phyloP scores from a whole-genome alignment of 2,797 vertebrate species.

The Spea hammondii region DNA sequence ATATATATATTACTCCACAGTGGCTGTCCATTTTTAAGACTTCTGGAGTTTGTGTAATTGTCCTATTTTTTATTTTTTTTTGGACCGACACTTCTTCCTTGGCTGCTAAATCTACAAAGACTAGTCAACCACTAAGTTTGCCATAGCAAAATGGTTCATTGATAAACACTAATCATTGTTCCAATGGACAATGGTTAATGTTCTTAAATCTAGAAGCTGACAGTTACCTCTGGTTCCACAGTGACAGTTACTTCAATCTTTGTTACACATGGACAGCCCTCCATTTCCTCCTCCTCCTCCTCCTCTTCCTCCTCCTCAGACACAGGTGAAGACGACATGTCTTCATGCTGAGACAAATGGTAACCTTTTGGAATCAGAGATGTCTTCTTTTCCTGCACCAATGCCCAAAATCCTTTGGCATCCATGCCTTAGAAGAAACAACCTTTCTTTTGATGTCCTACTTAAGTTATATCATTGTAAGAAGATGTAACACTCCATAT shows the following conservation, averaged over 20 bases:
- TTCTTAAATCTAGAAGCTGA: background rate
- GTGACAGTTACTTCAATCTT: slow-evolving; percentile 43
- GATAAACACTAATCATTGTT: too few relatives aligned
- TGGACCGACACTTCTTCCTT: too few relatives aligned
- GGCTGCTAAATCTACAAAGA: too few relatives aligned
- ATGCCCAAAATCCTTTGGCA: slow-evolving; percentile 45
- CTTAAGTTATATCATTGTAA: background rate
- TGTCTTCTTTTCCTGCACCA: slow-evolving; percentile 47
- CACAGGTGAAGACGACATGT: slow-evolving; percentile 13
- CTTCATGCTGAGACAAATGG: slow-evolving; percentile 40
- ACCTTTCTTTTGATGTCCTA: background rate
- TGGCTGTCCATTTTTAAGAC: too few relatives aligned
- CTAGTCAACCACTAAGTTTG: too few relatives aligned
- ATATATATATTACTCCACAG: too few relatives aligned
- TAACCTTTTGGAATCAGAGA: slow-evolving; percentile 38
- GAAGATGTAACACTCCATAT: slow-evolving; percentile 3
- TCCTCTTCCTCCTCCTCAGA: slow-evolving; percentile 38
- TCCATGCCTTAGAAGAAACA: slow-evolving; percentile 7
- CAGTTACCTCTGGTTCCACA: slow-evolving; percentile 42
- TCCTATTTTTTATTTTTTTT: too few relatives aligned
- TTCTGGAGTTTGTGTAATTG: too few relatives aligned
- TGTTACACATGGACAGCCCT: slow-evolving; percentile 8
- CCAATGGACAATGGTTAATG: too few relatives aligned
- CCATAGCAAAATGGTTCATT: too few relatives aligned
- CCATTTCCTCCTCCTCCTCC: slow-evolving; percentile 20